phyloP scores from a whole-genome alignment of 2,113 vertebrate species.

The Falco punctatus region DNA sequence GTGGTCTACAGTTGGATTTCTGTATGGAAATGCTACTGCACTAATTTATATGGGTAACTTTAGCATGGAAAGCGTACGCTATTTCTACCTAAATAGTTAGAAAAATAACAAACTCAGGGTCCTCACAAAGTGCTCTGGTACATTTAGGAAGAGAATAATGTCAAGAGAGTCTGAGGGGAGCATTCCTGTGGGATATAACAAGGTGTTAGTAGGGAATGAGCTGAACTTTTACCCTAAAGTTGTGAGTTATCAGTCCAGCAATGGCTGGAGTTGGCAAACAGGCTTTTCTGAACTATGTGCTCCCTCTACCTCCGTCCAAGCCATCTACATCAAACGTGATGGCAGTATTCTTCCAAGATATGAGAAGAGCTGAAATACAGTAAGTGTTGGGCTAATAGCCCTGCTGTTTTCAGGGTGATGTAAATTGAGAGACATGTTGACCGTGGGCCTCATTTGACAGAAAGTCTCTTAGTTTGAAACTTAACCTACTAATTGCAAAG shows the following conservation, averaged over 20 bases:
- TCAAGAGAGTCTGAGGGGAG: background rate
- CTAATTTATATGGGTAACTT: background rate
- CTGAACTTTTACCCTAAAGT: background rate
- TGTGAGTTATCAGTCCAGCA: background rate
- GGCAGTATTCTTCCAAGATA: background rate
- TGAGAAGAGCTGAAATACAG: background rate
- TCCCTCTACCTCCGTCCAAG: background rate
- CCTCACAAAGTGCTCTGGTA: background rate
- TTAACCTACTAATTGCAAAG: background rate
- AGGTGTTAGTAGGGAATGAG: background rate
- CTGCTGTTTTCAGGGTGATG: background rate
- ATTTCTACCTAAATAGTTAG: background rate
- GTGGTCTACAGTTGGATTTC: background rate
- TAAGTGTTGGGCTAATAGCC: background rate
- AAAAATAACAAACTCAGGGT: background rate
- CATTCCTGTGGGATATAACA: background rate
- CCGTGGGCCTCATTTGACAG: background rate
- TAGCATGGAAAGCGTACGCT: background rate
- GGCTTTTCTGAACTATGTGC: background rate
- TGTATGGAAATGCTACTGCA: background rate
- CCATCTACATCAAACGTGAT: rapidly evolving
- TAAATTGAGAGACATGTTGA: background rate
- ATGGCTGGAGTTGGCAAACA: background rate
- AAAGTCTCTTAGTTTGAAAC: background rate
- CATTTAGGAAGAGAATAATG: background rate